A percentile compares a stretch with the other conserved stretches of the same genome.
phyloP scores from a whole-genome alignment of 2,113 vertebrate genomes.

The Fregetta grallaria region DNA sequence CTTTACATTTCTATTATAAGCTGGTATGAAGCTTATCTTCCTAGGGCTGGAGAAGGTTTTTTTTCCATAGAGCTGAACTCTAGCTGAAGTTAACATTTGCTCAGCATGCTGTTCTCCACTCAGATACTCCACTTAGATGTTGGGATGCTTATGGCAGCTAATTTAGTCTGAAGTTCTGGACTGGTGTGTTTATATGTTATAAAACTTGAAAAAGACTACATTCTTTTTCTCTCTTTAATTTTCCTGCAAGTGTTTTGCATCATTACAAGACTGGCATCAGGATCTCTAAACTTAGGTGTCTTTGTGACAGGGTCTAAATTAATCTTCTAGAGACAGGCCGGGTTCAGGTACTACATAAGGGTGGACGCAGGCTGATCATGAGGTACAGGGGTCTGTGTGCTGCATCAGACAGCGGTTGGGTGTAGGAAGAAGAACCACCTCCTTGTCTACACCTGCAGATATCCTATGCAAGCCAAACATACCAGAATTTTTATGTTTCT shows the following conservation, averaged over 20 bases:
- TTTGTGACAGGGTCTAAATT: background rate
- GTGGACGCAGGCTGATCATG: background rate
- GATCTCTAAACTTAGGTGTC: background rate
- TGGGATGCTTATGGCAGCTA: background rate
- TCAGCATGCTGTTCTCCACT: background rate
- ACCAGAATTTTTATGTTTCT: background rate
- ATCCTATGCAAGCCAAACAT: background rate
- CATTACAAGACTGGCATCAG: background rate
- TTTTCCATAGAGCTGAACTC: background rate
- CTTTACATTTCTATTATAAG: background rate
- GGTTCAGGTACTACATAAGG: no score
- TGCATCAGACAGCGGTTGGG: background rate
- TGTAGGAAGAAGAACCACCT: background rate
- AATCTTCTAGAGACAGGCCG: background rate
- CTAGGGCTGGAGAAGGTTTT: background rate
- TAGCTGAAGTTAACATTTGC: background rate
- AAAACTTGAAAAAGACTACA: background rate
- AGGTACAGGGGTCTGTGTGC: background rate
- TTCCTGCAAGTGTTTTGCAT: background rate
- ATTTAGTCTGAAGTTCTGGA: background rate
- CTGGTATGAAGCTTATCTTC: background rate
- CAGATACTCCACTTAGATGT: background rate
- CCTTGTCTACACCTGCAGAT: background rate
- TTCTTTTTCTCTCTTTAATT: background rate
- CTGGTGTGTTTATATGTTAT: background rate